phyloP scores from a whole-genome alignment of 2,113 vertebrate genomes.

The Pelodiscus sinensis region DNA sequence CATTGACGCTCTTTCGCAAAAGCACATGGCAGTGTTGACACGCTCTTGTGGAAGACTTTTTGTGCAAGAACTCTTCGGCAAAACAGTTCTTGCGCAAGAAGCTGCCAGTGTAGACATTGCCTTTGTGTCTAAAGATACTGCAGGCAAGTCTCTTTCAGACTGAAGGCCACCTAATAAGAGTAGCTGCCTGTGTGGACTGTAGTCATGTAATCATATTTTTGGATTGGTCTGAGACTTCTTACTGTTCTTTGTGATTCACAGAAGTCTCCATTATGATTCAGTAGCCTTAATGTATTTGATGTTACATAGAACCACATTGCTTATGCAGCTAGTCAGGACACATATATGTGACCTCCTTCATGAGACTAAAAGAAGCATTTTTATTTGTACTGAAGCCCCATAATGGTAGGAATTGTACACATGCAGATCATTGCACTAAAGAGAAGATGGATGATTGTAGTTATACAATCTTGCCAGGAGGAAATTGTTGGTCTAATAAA shows the following conservation, averaged over 20 bases:
- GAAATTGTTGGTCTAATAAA: neutral
- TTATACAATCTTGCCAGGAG: neutral
- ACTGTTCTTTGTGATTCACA: conserved; percentile 52
- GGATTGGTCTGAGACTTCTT: neutral
- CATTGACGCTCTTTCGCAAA: too few species aligned
- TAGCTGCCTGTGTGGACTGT: conserved; percentile 52
- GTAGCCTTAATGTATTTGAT: conserved; percentile 36
- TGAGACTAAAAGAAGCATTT: neutral
- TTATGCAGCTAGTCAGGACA: conserved; percentile 28
- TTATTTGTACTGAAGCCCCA: conserved; percentile 27
- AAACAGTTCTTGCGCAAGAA: too few species aligned
- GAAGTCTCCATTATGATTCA: conserved; percentile 12
- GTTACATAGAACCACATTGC: conserved; percentile 7
- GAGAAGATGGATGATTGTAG: neutral
- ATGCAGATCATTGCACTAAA: neutral
- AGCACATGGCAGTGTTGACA: too few species aligned
- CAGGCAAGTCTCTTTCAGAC: conserved; percentile 57
- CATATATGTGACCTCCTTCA: neutral
- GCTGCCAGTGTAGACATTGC: neutral
- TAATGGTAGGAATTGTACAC: conserved; percentile 4
- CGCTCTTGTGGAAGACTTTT: too few species aligned
- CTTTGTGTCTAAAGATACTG: conserved; percentile 37
- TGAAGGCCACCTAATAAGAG: conserved; percentile 59
- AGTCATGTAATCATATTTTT: conserved; percentile 25
- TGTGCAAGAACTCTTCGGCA: too few species aligned